phyloP scores from a whole-genome alignment of 2,113 vertebrate species.

The Peromyscus californicus region DNA sequence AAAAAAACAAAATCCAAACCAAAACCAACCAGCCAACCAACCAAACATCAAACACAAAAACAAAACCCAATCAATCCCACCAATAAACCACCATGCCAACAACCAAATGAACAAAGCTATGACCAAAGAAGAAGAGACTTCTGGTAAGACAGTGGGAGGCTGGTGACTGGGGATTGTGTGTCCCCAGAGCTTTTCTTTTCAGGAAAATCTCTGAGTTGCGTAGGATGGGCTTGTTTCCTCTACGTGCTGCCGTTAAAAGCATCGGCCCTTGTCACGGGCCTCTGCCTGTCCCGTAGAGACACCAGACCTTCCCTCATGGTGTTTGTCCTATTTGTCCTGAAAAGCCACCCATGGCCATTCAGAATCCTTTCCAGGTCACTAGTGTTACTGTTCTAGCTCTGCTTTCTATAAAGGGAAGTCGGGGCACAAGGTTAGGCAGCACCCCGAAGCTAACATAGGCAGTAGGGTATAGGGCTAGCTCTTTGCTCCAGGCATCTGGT shows the following conservation, averaged over 20 bases:
- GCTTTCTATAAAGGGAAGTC: neutral
- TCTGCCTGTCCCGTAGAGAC: neutral
- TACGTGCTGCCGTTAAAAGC: neutral
- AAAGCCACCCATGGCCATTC: fast-evolving
- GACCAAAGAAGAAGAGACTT: neutral
- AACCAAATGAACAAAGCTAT: neutral
- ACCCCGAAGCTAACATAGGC: neutral
- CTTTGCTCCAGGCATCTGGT: neutral
- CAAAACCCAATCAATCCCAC: neutral
- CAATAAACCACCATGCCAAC: neutral
- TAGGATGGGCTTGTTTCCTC: neutral
- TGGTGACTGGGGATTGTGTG: neutral
- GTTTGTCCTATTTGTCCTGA: neutral
- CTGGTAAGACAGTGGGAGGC: neutral
- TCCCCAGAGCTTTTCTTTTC: neutral
- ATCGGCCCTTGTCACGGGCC: fast-evolving
- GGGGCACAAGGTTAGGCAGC: neutral
- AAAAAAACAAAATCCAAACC: neutral
- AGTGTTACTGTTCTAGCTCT: neutral
- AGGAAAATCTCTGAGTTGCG: neutral
- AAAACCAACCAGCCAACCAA: neutral
- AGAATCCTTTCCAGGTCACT: too few species aligned
- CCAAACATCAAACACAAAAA: neutral
- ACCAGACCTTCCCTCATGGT: fast-evolving
- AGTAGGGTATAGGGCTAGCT: neutral